Evolutionary conservation across 1,140 invertebrate genomes (phyloP).

Genomic region (Ceratina calcarata): DNA sequence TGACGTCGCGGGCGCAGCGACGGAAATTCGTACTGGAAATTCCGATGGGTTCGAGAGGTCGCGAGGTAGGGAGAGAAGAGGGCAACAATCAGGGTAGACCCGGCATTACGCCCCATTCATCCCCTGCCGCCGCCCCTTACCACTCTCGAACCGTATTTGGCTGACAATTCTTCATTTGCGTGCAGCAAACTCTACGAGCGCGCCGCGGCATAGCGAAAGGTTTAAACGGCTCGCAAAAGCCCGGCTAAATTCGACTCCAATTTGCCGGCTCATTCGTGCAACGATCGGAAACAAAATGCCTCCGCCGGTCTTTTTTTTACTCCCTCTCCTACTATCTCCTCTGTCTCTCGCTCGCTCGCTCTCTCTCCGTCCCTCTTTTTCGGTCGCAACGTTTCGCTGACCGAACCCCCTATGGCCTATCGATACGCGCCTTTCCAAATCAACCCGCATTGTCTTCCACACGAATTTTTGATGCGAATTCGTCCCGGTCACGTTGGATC

Average conservation of each 20-base stretch:
- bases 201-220: constrained; percentile 66
- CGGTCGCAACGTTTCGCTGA: constrained; percentile 36
- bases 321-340: not conserved
- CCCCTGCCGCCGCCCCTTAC: constrained; percentile 64
- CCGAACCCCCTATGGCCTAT: constrained; percentile 27
- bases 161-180: constrained; percentile 81
- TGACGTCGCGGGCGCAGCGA: constrained; percentile 73
- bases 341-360: not conserved
- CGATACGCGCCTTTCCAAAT: constrained; percentile 43
- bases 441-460: constrained; percentile 42
- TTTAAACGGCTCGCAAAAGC: constrained; percentile 66
- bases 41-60: constrained; percentile 74
- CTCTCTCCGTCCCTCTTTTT: not conserved
- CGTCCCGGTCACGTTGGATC: not conserved
- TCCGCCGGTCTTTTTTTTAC: constrained; percentile 18
- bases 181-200: constrained; percentile 73
- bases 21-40: constrained; percentile 77
- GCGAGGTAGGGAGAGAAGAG: constrained; percentile 65
- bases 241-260: constrained; percentile 42
- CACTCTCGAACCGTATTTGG: constrained; percentile 71
- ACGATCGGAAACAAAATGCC: constrained; percentile 52
- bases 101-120: constrained; percentile 80
- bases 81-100: constrained; percentile 78
- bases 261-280: constrained; percentile 52
- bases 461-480: constrained; percentile 38